A percentile compares a stretch with the other conserved stretches of the same genome.
phyloP scores from a whole-genome alignment of 2,888 invertebrate species.

The Julus scandinavius region DNA sequence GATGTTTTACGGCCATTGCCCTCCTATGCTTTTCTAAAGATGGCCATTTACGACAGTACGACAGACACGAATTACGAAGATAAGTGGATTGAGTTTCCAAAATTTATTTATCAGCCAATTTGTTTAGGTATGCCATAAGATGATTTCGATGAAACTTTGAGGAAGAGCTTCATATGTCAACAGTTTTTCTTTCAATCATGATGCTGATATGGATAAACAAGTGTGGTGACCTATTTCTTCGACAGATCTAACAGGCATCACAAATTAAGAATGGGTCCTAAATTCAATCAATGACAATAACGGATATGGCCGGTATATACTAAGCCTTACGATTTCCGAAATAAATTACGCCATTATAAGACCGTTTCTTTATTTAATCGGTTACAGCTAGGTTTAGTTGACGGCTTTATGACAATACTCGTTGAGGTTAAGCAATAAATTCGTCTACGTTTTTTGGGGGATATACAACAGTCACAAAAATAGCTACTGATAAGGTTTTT shows the following conservation, averaged over 20 bases:
- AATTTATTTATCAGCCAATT: constrained; percentile 19
- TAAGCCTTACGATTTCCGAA: background rate
- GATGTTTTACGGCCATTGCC: constrained; percentile 29
- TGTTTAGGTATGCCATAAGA: constrained; percentile 22
- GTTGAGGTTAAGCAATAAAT: background rate
- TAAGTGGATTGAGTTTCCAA: constrained; percentile 25
- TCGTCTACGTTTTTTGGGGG: background rate
- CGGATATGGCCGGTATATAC: background rate
- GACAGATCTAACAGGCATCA: background rate
- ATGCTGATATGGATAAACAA: background rate
- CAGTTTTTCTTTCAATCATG: background rate
- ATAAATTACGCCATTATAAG: background rate
- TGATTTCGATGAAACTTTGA: constrained; percentile 10
- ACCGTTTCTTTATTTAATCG: background rate
- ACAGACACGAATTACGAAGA: background rate
- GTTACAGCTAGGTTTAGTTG: background rate
- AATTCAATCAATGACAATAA: background rate
- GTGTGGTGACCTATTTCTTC: background rate
- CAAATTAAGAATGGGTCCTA: background rate
- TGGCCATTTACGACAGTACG: background rate
- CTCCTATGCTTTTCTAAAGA: constrained; percentile 18
- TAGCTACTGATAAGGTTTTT: background rate
- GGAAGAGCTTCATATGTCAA: background rate
- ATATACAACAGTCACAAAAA: background rate
- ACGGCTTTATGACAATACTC: background rate